A percentile compares a stretch with the other conserved stretches of the same genome.
Conservation (phyloP, 2,797 vertebrate genomes). For the Myotis planiceps region DNA sequence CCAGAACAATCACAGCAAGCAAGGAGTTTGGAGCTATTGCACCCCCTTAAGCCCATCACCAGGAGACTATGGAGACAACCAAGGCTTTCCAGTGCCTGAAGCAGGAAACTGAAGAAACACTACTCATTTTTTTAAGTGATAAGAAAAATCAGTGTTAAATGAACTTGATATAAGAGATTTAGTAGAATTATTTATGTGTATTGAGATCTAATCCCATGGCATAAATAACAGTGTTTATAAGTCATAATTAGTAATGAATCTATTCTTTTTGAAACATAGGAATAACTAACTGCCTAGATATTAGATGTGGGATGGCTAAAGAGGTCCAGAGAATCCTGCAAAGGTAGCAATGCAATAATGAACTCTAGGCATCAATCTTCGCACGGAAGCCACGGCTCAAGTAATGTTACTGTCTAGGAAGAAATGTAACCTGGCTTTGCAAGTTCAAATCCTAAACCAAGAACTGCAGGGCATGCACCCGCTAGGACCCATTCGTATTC, state of each 20-base stretch:
- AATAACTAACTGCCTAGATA: neutral
- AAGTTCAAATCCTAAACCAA: neutral
- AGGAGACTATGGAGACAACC: neutral
- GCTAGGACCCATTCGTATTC: too few species aligned
- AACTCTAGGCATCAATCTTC: neutral
- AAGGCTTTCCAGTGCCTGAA: neutral
- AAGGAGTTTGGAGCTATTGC: neutral
- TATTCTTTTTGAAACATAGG: neutral
- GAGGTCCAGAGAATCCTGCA: neutral
- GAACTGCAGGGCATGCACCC: neutral
- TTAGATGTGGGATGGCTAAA: neutral
- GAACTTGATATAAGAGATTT: neutral
- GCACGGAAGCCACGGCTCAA: neutral
- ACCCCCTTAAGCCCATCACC: neutral
- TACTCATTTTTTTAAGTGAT: neutral
- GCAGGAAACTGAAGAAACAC: constrained; percentile 2
- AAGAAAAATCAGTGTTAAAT: neutral
- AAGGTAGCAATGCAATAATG: neutral
- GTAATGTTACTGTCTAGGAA: neutral
- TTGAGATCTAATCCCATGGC: neutral
- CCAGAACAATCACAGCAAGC: neutral
- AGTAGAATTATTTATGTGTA: neutral
- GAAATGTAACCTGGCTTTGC: neutral
- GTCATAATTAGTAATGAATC: constrained; percentile 1
- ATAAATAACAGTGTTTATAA: neutral